Evolutionary conservation across 2,797 vertebrate genomes (phyloP).

Genomic region (Silurus lanzhouensis): DNA sequence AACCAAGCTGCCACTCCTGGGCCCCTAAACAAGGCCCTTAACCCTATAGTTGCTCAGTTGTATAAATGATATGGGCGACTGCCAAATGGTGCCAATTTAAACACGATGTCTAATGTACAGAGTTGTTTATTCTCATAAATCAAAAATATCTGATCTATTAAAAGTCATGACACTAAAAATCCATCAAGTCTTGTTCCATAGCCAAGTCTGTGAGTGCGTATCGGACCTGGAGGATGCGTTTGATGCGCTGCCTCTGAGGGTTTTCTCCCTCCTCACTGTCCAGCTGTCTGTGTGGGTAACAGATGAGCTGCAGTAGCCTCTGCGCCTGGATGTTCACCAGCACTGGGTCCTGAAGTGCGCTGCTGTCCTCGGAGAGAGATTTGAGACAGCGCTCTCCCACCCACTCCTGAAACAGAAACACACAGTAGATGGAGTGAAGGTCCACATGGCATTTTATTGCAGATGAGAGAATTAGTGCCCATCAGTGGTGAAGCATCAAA

Average conservation of each 20-base stretch:
- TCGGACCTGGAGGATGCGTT: conserved; percentile 94
- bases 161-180: neutral
- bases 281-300: conserved; percentile 94
- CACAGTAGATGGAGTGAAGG: neutral
- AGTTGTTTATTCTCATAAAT: neutral
- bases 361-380: conserved; percentile 97
- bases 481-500: too few species aligned
- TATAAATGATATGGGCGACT: too few species aligned
- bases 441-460: neutral
- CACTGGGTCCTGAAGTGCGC: conserved; percentile 96
- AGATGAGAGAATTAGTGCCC: neutral
- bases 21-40: too few species aligned
- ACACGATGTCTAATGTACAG: too few species aligned
- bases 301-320: conserved; percentile 95
- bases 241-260: conserved; percentile 96
- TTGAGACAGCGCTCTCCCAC: conserved; percentile 97
- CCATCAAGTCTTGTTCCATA: neutral
- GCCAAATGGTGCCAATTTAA: too few species aligned
- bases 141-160: neutral
- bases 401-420: conserved; percentile 84
- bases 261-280: conserved; percentile 97
- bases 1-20: too few species aligned
- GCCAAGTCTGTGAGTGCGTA: neutral
- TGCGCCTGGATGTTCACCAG: conserved; percentile 97
- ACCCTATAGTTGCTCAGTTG: too few species aligned